A percentile compares a stretch with the other conserved stretches of the same genome.
phyloP scores from a whole-genome alignment of 2,888 invertebrate genomes.

The Macrophya alboannulata region DNA sequence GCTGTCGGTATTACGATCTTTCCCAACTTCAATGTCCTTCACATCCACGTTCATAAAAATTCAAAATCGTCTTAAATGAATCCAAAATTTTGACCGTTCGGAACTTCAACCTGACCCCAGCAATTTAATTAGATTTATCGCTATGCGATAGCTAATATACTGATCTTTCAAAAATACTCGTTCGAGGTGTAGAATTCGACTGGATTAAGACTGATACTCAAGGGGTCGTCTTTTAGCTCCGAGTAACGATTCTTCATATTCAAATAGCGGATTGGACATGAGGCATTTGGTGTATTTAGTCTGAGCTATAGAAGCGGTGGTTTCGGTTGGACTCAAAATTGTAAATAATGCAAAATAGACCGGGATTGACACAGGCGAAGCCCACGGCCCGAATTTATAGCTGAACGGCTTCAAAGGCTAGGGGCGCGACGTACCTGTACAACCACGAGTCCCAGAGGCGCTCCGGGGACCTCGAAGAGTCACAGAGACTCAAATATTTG shows the following conservation, averaged over 20 bases:
- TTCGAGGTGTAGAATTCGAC: neutral
- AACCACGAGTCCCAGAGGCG: constrained; percentile 18
- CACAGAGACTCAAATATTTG: constrained; percentile 73
- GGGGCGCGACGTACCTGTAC: constrained; percentile 43
- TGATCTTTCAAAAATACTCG: neutral
- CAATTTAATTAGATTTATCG: too few relatives aligned
- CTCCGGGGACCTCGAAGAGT: constrained; percentile 37
- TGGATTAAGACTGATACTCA: neutral
- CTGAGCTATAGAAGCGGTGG: neutral
- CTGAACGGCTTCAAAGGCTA: constrained; percentile 48
- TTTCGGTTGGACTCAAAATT: neutral
- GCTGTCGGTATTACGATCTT: too few relatives aligned
- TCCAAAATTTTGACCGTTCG: too few relatives aligned
- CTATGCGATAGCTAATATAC: too few relatives aligned
- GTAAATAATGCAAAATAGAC: constrained; percentile 43
- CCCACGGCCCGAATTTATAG: constrained; percentile 13
- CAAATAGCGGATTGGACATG: neutral
- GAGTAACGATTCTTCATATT: neutral
- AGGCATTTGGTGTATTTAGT: constrained; percentile 20
- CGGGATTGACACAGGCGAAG: constrained; percentile 39
- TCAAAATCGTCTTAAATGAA: too few relatives aligned
- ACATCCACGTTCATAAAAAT: too few relatives aligned
- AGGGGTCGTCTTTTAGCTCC: neutral
- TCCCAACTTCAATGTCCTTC: too few relatives aligned
- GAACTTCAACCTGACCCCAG: too few relatives aligned